A percentile compares a stretch with the other conserved stretches of the same genome.
These are phyloP conservation scores for Indri indri DNA, from an alignment of 2,113 vertebrate genomes.

Conservation along the genomic window DNA sequence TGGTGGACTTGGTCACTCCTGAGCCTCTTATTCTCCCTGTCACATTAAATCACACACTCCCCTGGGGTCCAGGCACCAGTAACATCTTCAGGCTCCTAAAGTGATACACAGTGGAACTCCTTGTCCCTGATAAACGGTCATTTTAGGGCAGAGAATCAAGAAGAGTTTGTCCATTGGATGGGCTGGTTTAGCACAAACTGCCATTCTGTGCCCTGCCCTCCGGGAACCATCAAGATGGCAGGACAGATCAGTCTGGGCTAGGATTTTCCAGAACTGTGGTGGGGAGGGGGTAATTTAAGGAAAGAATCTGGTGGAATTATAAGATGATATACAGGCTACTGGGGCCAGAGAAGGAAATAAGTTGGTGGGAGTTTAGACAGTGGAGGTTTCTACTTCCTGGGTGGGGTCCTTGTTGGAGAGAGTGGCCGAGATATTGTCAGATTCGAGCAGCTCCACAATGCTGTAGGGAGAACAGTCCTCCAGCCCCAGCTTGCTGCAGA, in stretches of 20 bases:
- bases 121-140: background rate
- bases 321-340: background rate
- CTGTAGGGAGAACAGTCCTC: constrained; percentile 99
- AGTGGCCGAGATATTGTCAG: constrained; percentile 92
- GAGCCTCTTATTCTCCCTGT: background rate
- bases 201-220: background rate
- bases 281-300: background rate
- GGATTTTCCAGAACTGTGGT: background rate
- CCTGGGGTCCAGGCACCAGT: constrained; percentile 8
- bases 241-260: background rate
- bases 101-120: background rate
- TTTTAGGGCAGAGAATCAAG: background rate
- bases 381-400: constrained; percentile 92
- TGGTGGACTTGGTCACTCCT: background rate
- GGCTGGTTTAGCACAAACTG: background rate
- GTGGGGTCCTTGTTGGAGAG: constrained; percentile 90
- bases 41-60: background rate
- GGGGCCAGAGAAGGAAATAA: background rate
- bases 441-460: constrained; percentile 96
- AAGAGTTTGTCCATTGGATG: background rate
- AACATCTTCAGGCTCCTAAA: background rate
- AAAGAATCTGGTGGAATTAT: background rate
- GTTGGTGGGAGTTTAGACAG: constrained; percentile 83
- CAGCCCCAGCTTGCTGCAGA: constrained; percentile 95
- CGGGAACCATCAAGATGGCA: background rate